Base-by-base conservation (phyloP, 2,888 invertebrate genomes). In the Amphipoea oculea region DNA sequence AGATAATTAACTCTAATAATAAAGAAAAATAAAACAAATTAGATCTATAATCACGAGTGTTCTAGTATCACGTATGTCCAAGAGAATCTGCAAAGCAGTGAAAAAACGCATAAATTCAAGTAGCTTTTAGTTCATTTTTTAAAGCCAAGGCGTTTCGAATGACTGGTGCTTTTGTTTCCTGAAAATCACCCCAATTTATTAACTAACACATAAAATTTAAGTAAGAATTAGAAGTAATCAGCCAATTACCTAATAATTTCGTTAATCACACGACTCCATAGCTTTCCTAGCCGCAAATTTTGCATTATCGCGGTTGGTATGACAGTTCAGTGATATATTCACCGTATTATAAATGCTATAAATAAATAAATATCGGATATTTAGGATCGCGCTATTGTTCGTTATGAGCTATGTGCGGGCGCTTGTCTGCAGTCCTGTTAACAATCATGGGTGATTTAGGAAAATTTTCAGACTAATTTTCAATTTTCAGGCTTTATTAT, bases 281-380 rank as follows among this genome's bases (percentile, higher is more conserved):
- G 81, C 68, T 90, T 89, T 89, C 40, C 82, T 89, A 88, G 86
- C 93, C 93, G 87, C 93, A 95, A 96, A 96, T 96, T 96, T 95
- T 95, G 96, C 96, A 97, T 97, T 97, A 97, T 96, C 96, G 96
- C 95, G 94, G 93, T 94, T 93, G 93, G 94, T 95, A 95, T 95
- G 97, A 96, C 97, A 97, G 95, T 88, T 91, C 90, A 86, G 93
- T 97, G 96, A 97, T 96, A 97, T 96, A 96, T 96, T 96, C 94
- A 94, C 95, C 95, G 95, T 96, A 96, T 96, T 96, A 97, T 96
- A 96, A 96, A 96, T 95, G 96, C 95, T 95, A 96, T 96, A 96
- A 96, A 97, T 96, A 96, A 96, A 96, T 97, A 96, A 95, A 96
- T 96, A 91, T 93, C 92, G 93, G 92, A 94, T 96, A 96, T 96